phyloP scores from a whole-genome alignment of 2,113 vertebrate genomes.

The Tychaedon coryphoeus region DNA sequence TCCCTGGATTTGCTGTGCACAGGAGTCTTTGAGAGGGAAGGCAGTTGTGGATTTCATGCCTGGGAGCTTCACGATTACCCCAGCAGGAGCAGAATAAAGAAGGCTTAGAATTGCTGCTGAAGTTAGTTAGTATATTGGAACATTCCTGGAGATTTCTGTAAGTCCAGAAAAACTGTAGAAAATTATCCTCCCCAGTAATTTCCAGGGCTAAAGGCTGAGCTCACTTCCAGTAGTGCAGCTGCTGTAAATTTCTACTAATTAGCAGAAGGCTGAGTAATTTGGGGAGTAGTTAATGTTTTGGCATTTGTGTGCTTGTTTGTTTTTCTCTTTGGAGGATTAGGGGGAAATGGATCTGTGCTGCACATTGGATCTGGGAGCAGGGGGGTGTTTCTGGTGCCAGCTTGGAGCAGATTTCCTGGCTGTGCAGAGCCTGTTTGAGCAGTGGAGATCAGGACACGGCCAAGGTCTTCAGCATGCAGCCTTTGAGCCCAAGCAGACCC shows the following conservation, averaged over 20 bases:
- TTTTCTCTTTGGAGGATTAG: slow-evolving; percentile 13
- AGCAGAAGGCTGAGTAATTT: slow-evolving; percentile 39
- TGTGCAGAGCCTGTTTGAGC: background rate
- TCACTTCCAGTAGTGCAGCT: slow-evolving; percentile 53
- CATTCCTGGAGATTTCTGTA: slow-evolving; percentile 17
- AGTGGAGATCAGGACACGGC: background rate
- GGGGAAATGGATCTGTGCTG: background rate
- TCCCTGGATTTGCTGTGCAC: background rate
- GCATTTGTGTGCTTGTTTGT: slow-evolving; percentile 10
- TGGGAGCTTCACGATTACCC: background rate
- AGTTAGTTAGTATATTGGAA: slow-evolving; percentile 13
- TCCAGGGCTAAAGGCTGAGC: slow-evolving; percentile 24
- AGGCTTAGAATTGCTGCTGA: slow-evolving; percentile 45
- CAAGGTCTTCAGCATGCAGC: background rate
- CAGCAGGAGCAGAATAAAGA: slow-evolving; percentile 13
- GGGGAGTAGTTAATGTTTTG: slow-evolving; percentile 17
- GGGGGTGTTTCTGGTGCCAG: background rate
- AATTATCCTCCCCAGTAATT: slow-evolving; percentile 18
- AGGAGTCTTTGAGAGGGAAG: background rate
- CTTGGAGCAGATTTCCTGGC: background rate
- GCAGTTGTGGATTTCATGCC: slow-evolving; percentile 7
- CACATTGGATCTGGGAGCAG: background rate
- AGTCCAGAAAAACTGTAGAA: slow-evolving; percentile 8
- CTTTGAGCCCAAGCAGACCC: background rate
- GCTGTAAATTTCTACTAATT: slow-evolving; percentile 55